Conservation (phyloP, 2,888 invertebrate genomes). For the Junonia oenone region DNA sequence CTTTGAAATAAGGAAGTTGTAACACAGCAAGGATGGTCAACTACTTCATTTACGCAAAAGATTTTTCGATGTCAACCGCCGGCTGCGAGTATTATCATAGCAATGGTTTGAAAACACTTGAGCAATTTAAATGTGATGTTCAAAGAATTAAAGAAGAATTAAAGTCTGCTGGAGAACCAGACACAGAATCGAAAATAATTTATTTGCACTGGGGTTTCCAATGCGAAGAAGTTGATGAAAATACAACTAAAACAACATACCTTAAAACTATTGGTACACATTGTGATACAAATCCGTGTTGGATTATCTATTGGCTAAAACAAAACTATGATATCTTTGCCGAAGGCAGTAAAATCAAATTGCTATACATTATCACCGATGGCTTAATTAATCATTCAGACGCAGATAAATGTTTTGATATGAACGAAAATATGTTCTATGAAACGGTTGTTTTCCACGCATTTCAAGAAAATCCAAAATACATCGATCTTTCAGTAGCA, state of each 20-base stretch:
- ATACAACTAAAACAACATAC: conserved; percentile 21
- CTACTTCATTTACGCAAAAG: conserved; percentile 37
- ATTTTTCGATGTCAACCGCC: conserved; percentile 34
- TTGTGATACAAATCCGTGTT: conserved; percentile 26
- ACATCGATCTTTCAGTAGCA: conserved; percentile 37
- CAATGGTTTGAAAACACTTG: conserved; percentile 33
- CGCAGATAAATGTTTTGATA: conserved; percentile 26
- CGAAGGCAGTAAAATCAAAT: conserved; percentile 31
- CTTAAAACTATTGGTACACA: not conserved
- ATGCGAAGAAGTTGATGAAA: conserved; percentile 36
- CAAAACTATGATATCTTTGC: not conserved
- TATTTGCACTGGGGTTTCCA: conserved; percentile 39
- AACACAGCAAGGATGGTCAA: conserved; percentile 27
- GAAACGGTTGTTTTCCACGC: conserved; percentile 39
- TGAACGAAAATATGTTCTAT: conserved; percentile 36
- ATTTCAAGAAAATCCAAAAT: conserved; percentile 18
- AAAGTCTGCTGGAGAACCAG: conserved; percentile 16
- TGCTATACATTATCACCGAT: conserved; percentile 39
- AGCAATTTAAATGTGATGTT: conserved; percentile 34
- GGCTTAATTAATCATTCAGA: conserved; percentile 26
- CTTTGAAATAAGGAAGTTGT: too few species aligned
- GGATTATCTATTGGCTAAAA: conserved; percentile 27
- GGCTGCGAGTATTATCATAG: conserved; percentile 30
- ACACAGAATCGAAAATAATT: conserved; percentile 32
- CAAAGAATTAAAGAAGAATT: conserved; percentile 32